These are phyloP conservation scores for Acromyrmex charruanus DNA, from an alignment of 1,140 invertebrate species.

Conservation along the genomic window DNA sequence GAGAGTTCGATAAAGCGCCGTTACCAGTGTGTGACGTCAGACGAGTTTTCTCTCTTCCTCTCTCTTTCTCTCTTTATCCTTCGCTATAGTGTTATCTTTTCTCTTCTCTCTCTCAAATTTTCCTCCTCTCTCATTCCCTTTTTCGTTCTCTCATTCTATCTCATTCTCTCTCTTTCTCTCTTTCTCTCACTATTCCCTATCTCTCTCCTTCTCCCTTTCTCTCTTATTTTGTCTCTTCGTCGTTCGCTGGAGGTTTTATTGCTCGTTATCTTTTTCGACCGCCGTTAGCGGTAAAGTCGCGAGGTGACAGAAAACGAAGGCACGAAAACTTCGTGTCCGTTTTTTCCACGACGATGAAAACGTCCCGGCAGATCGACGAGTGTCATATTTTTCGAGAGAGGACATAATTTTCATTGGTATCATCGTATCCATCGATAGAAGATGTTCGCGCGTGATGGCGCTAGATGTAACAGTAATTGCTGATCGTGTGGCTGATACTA, in stretches of 20 bases:
- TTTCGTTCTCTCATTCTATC: not conserved
- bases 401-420: constrained; percentile 62
- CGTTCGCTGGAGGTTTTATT: constrained; percentile 37
- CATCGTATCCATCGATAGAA: not conserved
- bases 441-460: not conserved
- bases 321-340: constrained; percentile 66
- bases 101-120: not conserved
- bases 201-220: not conserved
- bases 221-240: constrained; percentile 31
- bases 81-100: not conserved
- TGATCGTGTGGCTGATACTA: not conserved
- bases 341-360: constrained; percentile 75
- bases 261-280: constrained; percentile 70
- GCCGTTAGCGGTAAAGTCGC: constrained; percentile 70
- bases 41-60: constrained; percentile 71
- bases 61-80: not conserved
- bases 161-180: constrained; percentile 8
- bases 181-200: not conserved
- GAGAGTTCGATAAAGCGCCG: constrained; percentile 86
- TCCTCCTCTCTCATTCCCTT: not conserved
- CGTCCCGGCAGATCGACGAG: constrained; percentile 69
- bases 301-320: constrained; percentile 74
- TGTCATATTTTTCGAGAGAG: constrained; percentile 71
- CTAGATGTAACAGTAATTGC: constrained; percentile 35
- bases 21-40: constrained; percentile 85